Evolutionary conservation across 2,113 vertebrate species (phyloP).

Genomic region (Porphyrio hochstetteri): DNA sequence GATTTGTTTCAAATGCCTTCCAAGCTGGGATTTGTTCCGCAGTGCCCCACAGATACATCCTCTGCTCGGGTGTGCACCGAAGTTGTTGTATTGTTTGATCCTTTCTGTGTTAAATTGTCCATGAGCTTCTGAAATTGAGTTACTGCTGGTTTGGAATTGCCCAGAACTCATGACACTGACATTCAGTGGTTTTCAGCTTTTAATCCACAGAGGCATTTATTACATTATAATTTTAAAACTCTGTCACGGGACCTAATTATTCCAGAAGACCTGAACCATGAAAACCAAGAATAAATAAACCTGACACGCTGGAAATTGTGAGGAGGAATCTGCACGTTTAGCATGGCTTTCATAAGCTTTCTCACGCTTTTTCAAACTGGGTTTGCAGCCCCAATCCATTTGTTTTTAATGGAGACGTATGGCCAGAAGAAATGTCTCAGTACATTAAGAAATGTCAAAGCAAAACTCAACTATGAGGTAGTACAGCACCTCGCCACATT

Average conservation of each 20-base stretch:
- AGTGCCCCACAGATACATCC: not conserved
- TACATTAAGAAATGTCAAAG: not conserved
- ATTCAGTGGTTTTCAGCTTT: not conserved
- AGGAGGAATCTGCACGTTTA: not conserved
- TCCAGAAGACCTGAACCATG: not conserved
- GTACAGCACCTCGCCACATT: not conserved
- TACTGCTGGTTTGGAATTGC: not conserved
- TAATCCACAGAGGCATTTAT: not conserved
- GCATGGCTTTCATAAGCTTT: not conserved
- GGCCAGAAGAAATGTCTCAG: not conserved
- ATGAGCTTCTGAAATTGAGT: not conserved
- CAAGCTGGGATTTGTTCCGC: not conserved
- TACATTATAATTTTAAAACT: not conserved
- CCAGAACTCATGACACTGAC: not conserved
- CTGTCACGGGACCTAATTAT: not conserved
- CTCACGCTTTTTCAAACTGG: not conserved
- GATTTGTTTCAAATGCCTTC: not conserved
- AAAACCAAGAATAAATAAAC: not conserved
- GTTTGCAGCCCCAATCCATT: not conserved
- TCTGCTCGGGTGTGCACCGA: not conserved
- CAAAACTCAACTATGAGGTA: not conserved
- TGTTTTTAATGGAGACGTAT: not conserved
- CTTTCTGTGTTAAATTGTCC: not conserved
- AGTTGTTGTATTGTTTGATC: not conserved
- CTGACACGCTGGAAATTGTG: not conserved